A percentile compares a stretch with the other conserved stretches of the same genome.
Evolutionary conservation across 2,797 vertebrate genomes (phyloP).

Genomic region (Acanthis flammea): DNA sequence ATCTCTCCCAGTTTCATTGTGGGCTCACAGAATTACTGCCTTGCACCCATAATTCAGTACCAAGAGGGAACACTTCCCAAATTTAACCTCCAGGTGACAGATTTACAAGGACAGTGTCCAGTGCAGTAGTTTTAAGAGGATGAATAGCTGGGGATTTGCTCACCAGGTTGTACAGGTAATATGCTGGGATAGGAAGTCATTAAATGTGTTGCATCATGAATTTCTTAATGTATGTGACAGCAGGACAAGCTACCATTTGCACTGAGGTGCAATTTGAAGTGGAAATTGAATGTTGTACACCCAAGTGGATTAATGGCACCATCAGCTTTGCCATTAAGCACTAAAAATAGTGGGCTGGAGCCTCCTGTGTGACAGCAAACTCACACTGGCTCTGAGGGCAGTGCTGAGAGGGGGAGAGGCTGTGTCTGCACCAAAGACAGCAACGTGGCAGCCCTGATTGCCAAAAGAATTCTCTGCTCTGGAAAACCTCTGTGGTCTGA

Average conservation of each 20-base stretch:
- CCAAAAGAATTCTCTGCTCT: not conserved
- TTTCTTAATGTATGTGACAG: not conserved
- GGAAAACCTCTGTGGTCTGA: not conserved
- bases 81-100: not conserved
- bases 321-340: slow-evolving; percentile 17
- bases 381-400: not conserved
- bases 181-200: not conserved
- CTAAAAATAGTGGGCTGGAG: slow-evolving; percentile 3
- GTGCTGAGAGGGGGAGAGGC: not conserved
- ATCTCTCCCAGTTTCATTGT: not conserved
- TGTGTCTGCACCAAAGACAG: not conserved
- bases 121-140: not conserved
- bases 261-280: not conserved
- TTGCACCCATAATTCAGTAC: not conserved
- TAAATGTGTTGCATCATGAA: not conserved
- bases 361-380: not conserved
- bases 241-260: not conserved
- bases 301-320: slow-evolving; percentile 41
- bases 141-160: not conserved
- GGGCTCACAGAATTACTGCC: not conserved
- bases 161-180: not conserved
- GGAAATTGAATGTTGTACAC: not conserved
- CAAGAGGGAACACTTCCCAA: not conserved
- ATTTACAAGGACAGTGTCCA: not conserved
- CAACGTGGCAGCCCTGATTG: not conserved